Base-by-base conservation (phyloP, 1,140 invertebrate species). In the Gonatopus flavifemur region DNA sequence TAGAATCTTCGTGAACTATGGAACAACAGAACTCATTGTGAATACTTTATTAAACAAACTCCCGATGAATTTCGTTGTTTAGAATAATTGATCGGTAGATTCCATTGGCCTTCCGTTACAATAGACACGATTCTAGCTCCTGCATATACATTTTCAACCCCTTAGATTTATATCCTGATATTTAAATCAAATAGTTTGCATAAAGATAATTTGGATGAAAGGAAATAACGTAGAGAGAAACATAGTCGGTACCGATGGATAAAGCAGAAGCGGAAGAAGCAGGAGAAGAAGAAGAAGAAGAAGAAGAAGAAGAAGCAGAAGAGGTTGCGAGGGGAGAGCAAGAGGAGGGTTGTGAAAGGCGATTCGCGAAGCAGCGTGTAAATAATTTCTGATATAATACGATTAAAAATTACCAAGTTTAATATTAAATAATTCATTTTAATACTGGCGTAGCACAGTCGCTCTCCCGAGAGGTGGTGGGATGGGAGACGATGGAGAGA, bases 401-500 rank as follows among this genome's bases (percentile, higher is more conserved):
- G 69, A 69, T 76, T 74, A 76, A 75, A 78, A 76, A 78, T 77
- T 76, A 72, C 72, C 68, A 74, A 76, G 74, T 76, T 78, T 76
- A 77, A 77, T 75, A 76, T 75, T 77, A 75, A 76, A 78, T 77
- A 77, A 78, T 77, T 78, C 64, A 78, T 77, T 76, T 77, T 74
- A 77, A 76, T 78, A 77, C 72, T 51, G 63, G 67, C 57, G 53
- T 58, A 52, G 54, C 55, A n/a, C n/a, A n/a, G n/a, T n/a, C n/a
- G n/a, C n/a, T n/a, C 54, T 56, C 50, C 42, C 54, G 61, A 55
- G n/a, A 49, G 55, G 57, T 56, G 55, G 55, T 49, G 47, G 38
- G n/a, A n/a, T n/a, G n/a, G n/a, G n/a, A n/a, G n/a, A 16, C 15
- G n/a, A n/a, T n/a, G n/a, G n/a, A n/a, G n/a, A n/a, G n/a, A n/a